Conservation (phyloP, 2,888 invertebrate genomes). For the Polymixis lichenea region DNA sequence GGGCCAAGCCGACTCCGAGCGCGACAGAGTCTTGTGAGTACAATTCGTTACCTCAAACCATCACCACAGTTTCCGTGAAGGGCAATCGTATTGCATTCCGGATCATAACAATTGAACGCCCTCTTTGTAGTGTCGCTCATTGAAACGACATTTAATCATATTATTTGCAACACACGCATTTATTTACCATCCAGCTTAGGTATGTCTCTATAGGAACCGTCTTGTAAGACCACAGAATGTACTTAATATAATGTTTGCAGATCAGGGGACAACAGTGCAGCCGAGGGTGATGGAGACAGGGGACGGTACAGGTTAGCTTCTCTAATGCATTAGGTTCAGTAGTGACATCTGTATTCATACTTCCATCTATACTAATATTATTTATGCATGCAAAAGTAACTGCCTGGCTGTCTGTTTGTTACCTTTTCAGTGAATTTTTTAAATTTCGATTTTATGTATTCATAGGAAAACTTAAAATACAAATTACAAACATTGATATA, state of each 20-base stretch:
- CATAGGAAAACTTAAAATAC: no score
- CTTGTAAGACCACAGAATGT: neutral
- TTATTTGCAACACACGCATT: neutral
- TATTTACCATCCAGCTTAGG: neutral
- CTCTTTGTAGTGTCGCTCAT: neutral
- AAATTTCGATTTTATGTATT: no score
- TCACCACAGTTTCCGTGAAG: neutral
- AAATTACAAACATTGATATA: no score
- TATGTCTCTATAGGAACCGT: neutral
- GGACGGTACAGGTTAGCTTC: constrained; percentile 78
- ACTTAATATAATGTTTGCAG: constrained; percentile 64
- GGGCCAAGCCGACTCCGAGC: constrained; percentile 70
- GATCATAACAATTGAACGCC: neutral
- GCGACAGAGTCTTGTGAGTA: constrained; percentile 71
- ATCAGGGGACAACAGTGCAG: constrained; percentile 79
- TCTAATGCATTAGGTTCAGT: constrained; percentile 32
- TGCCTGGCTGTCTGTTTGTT: no score
- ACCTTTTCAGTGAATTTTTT: no score
- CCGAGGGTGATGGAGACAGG: constrained; percentile 81
- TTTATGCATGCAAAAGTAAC: no score
- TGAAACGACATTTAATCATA: neutral
- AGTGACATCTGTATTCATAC: neutral
- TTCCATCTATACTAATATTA: neutral
- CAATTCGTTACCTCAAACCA: neutral
- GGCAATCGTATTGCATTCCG: neutral